Conservation (phyloP, 2,113 vertebrate genomes). For the Pao palembangensis region DNA sequence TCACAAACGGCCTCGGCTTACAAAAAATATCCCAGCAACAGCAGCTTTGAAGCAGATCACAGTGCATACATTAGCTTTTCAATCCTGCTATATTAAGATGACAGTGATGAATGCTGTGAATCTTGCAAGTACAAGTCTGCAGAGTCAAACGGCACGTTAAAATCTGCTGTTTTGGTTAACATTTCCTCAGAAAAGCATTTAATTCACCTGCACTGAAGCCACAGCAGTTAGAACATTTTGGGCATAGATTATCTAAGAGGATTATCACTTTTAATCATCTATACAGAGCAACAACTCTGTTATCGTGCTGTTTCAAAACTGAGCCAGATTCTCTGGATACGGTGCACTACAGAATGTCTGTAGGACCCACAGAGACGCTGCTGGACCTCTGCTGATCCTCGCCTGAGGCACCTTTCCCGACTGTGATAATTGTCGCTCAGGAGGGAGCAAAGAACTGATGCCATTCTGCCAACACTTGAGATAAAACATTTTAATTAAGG, state of each 20-base stretch:
- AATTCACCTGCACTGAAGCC: conserved; percentile 5
- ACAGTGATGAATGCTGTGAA: background rate
- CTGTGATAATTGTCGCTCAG: background rate
- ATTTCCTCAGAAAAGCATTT: conserved; percentile 23
- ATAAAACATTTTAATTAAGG: conserved; percentile 17
- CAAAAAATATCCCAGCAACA: conserved; percentile 20
- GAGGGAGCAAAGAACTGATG: conserved; percentile 13
- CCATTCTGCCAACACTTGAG: conserved; percentile 18
- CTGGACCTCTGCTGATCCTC: no score
- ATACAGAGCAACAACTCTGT: no score
- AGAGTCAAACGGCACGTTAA: conserved; percentile 6
- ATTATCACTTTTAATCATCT: conserved; percentile 48
- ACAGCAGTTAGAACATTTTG: conserved; percentile 18
- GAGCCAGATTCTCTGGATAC: no score
- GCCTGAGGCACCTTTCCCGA: no score
- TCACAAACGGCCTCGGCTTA: conserved; percentile 23
- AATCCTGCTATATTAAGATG: conserved; percentile 21
- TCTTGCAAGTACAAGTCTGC: conserved; percentile 10
- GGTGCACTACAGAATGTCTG: no score
- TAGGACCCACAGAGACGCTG: no score
- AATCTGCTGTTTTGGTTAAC: conserved; percentile 6
- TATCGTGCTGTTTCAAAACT: no score
- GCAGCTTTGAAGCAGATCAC: background rate
- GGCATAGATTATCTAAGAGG: conserved; percentile 21
- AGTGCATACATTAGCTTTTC: conserved; percentile 12